These are phyloP conservation scores for Luperina nickerlii DNA, from an alignment of 2,888 invertebrate genomes.

Conservation along the genomic window DNA sequence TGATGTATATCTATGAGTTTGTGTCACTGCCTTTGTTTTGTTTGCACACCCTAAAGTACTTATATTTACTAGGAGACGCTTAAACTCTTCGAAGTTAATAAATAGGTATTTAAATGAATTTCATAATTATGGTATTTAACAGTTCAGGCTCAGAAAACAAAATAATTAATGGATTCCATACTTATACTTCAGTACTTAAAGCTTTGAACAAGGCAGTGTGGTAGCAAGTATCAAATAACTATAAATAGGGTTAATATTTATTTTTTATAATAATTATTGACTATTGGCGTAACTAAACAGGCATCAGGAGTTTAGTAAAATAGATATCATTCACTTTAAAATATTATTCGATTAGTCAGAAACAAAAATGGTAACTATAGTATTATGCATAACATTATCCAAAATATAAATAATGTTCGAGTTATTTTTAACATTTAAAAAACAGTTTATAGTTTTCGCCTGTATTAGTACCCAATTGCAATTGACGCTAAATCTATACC, in stretches of 20 bases:
- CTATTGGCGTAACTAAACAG: slow-evolving; percentile 51
- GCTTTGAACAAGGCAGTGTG: slow-evolving; percentile 58
- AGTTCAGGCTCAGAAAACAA: slow-evolving; percentile 1
- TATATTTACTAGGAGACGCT: slow-evolving; percentile 26
- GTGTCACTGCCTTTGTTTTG: slow-evolving; percentile 72
- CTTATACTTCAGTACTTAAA: slow-evolving; percentile 65
- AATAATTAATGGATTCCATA: slow-evolving; percentile 44
- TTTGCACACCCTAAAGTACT: slow-evolving; percentile 67
- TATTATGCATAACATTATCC: background rate
- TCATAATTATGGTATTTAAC: slow-evolving; percentile 2
- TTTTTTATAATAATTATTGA: slow-evolving; percentile 46
- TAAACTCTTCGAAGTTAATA: slow-evolving; percentile 7
- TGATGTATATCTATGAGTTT: slow-evolving; percentile 65
- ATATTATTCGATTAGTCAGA: background rate
- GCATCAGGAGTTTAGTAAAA: slow-evolving; percentile 4
- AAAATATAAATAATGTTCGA: background rate
- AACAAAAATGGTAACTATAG: background rate
- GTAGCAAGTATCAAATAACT: slow-evolving; percentile 40
- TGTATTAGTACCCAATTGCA: slow-evolving; percentile 22
- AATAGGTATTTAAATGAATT: slow-evolving; percentile 15
- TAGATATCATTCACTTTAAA: background rate
- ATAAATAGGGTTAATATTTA: slow-evolving; percentile 53
- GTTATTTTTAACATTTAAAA: background rate
- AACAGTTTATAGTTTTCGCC: slow-evolving; percentile 23
- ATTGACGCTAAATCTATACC: slow-evolving; percentile 27